Evolutionary conservation across 1,140 invertebrate genomes (phyloP).

Genomic region (Drosophila biarmipes): DNA sequence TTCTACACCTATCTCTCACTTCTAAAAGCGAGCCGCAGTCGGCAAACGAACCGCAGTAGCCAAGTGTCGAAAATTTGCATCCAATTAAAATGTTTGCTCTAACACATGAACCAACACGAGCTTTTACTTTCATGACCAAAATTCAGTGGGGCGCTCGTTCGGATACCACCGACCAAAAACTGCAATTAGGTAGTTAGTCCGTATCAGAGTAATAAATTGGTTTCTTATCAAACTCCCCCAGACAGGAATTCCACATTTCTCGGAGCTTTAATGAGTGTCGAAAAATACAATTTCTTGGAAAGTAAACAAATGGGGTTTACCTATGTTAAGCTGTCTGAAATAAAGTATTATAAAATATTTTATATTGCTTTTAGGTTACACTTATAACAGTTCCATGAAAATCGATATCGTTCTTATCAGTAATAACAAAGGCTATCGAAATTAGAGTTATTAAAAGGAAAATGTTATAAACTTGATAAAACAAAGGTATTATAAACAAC

Average conservation of each 20-base stretch:
- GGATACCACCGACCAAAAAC: constrained; percentile 16
- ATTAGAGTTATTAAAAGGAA: neutral
- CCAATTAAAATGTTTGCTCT: constrained; percentile 67
- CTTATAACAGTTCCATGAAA: neutral
- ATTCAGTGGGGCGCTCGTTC: constrained; percentile 9
- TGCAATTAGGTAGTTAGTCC: constrained; percentile 13
- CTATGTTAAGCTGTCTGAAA: neutral
- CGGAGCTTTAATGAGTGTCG: neutral
- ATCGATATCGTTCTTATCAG: neutral
- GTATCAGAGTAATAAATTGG: constrained; percentile 21
- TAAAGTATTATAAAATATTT: neutral
- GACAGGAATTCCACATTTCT: neutral
- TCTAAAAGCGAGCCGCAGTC: constrained; percentile 30
- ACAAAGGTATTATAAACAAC: too few species aligned
- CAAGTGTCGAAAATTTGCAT: constrained; percentile 64
- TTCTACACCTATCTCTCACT: neutral
- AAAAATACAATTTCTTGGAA: neutral
- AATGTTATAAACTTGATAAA: neutral
- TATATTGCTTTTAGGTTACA: neutral
- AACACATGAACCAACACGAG: neutral
- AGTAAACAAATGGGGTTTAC: neutral
- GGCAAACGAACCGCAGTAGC: constrained; percentile 43
- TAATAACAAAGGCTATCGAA: neutral
- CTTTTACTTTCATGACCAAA: constrained; percentile 27
- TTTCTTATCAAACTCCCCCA: constrained; percentile 18